Evolutionary conservation across 2,888 invertebrate genomes (phyloP), one percentile per base, ranked within the genome.

Genomic region (Herminia tarsipennalis): DNA sequence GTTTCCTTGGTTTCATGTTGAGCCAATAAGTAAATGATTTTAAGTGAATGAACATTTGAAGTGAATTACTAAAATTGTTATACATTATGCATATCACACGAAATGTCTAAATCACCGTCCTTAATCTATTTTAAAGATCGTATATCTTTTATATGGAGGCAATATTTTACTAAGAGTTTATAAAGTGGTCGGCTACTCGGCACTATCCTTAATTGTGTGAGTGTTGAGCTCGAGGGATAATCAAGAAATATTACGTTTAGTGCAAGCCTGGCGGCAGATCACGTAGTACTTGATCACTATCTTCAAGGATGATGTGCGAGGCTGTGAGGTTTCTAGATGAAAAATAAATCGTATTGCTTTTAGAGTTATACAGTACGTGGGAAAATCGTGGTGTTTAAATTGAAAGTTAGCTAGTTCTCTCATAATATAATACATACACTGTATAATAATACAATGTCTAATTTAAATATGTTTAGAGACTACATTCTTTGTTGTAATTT

Each of bases 171-270:
- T 52, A 47, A 61, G 43, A 61, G 55, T 53, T 55, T 59, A 59
- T 52, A 70, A 56, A 56, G 45, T 47, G 51, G 33, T 41, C 32
- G 37, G 18, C 28, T 13, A 49, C 21, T 64, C 59, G 52, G 48
- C 65, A 53, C 57, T 56, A 56, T 36, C 36, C 52, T 66, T 72
- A 66, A 66, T 70, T 67, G 58, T 53, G 34, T 36, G 47, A 56
- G 63, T 55, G 60, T 47, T 52, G 59, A 65, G 63, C 64, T 57
- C 49, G 37, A 45, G 46, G 41, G 59, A 66, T 76, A 74, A 76
- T 75, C 70, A 69, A 67, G 67, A 78, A 64, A 76, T 76, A 76
- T 64, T 52, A 52, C 45, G 10, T 6, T 16, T 24, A 24, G 16
- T 34, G 24, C 35, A 28, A 27, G 9, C 27, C 16, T 14, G 6